Evolutionary conservation across 2,888 invertebrate species (phyloP), one percentile per base, ranked within the genome.

Genomic region (Julus scanicus): DNA sequence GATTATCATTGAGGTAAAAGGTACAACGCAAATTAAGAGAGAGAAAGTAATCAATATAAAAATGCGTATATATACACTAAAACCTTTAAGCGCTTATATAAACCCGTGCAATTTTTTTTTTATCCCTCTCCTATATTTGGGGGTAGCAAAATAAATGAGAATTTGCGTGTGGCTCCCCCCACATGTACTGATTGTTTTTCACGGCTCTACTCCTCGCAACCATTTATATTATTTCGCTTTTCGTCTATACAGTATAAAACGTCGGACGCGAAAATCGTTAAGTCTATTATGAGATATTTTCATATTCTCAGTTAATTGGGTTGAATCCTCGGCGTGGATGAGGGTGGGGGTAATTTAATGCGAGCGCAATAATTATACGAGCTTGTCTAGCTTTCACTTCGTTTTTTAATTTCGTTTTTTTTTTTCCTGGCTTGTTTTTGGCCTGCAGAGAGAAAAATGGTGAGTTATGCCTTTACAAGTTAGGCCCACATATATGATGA

Each of bases 1-100:
- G 84, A 84, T 84, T 84, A 84, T 84, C 84, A 84, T 84, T 84
- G 84, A 84, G 84, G 84, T 84, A 84, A 84, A 84, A 84, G 84
- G 84, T 84, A 84, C 84, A 84, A 84, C 84, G 84, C 84, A 84
- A 84, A 84, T 84, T 84, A 84, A 84, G 84, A 84, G 84, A 71
- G 71, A 40, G 84, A 84, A 84, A 84, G 84, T 84, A 84, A 84
- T 84, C 84, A 84, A 84, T 84, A 84, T 84, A 40, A 84, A 71
- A 71, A 71, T 71, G 71, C 71, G 71, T 29, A 71, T n/a, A 71
- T 71, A 71, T 71, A 71, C 71, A 71, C 71, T 71, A 71, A 84
- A 84, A 84, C 84, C 84, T 84, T 84, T 84, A 84, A 84, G 48
- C 84, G 84, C 48, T 84, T 71, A 71, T 71, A 71, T 71, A 71